phyloP scores from a whole-genome alignment of 2,113 vertebrate species.

The Cnemophilus loriae region DNA sequence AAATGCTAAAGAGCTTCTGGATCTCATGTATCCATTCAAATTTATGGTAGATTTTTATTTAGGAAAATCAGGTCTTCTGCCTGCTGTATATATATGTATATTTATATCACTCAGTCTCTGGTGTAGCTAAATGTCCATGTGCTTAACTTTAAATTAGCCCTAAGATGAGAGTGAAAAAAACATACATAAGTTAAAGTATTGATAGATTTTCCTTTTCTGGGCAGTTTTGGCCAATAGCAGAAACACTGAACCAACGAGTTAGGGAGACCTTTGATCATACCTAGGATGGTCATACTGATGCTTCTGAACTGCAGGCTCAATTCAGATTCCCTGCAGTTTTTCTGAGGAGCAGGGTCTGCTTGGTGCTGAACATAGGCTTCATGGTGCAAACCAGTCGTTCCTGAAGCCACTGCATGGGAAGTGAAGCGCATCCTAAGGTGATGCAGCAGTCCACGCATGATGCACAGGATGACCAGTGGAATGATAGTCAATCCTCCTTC shows the following conservation, averaged over 20 bases:
- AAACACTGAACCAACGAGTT: neutral
- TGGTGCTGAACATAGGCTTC: neutral
- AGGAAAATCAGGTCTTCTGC: neutral
- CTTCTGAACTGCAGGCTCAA: neutral
- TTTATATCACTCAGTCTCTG: neutral
- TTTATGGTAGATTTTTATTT: neutral
- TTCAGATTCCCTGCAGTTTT: neutral
- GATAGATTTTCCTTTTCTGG: neutral
- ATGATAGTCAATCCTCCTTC: neutral
- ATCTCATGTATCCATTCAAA: neutral
- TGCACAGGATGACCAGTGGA: neutral
- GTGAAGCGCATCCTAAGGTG: neutral
- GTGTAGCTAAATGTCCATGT: neutral
- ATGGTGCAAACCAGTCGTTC: neutral
- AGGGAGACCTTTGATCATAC: neutral
- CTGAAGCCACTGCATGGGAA: neutral
- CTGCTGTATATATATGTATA: neutral
- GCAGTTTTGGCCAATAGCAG: neutral
- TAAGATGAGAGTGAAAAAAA: neutral
- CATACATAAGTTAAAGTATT: neutral
- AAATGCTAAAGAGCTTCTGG: neutral
- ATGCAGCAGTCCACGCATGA: accelerated
- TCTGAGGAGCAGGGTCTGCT: neutral
- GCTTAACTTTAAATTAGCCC: neutral
- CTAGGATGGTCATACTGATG: neutral